Base-by-base conservation (phyloP, 2,113 vertebrate genomes). In the Dendrocopos noguchii region DNA sequence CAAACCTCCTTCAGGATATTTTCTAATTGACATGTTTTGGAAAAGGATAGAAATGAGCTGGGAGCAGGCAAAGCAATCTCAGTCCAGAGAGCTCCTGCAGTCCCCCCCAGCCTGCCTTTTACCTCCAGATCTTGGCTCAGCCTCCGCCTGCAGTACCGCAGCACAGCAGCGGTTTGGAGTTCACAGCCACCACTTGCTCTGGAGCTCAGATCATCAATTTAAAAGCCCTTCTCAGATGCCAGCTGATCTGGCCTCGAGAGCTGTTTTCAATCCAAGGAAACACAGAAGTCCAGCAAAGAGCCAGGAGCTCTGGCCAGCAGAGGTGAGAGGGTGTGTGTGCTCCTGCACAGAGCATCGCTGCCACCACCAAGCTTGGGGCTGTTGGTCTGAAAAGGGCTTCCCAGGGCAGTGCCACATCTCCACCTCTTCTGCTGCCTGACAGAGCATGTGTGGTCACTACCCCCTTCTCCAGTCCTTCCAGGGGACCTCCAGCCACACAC, bases 171-270 rank as follows among this genome's bases (percentile, higher is more conserved):
- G 19, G 27, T 56, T 50, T 65, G 60, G 8, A 70, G 87, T 64
- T 87, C 78, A 80, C 86, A 84, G 60, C 78, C 89, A 33, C 47
- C 65, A 33, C 89, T 87, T 55, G 78, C 68, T 61, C 86, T 71
- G 75, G 60, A 52, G 84, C 80, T 95, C 84, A 66, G 72, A 63
- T 55, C 83, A 82, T 87, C 66, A 57, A 53, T 78, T 90, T 57
- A 78, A 84, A 92, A 94, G 87, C 86, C 50, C 80, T 90, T 90
- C 11, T 66, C 31, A 90, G 66, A 11, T 92, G 86, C 55, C 92
- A 81, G 87, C 39, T 66, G 86, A 74, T 87, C 75, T 74, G n/a
- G n/a, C n/a, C n/a, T n/a, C 88, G 29, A 66, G 50, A 84, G 60
- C 56, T 22, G 60, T 2, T 64, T 87, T 66, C 68, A 10, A 46